Evolutionary conservation across 2,113 vertebrate genomes (phyloP).

Genomic region (Sturnus vulgaris): DNA sequence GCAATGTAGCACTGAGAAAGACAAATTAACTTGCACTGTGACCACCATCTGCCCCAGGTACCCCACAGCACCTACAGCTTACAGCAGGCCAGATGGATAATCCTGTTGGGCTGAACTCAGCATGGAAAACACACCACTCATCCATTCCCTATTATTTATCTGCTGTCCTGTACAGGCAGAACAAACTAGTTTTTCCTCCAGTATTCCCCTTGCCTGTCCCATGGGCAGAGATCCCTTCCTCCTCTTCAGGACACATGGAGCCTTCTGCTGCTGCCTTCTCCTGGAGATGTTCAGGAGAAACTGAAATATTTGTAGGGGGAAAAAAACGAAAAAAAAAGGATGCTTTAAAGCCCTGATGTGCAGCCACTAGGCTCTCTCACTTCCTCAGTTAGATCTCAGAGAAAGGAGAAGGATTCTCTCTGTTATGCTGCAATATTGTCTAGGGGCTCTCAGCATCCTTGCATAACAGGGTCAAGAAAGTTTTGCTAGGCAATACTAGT

Average conservation of each 20-base stretch:
- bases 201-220: neutral
- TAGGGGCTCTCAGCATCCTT: conserved; percentile 22
- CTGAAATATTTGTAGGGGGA: neutral
- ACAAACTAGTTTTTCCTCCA: neutral
- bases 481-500: neutral
- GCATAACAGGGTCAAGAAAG: conserved; percentile 21
- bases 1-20: neutral
- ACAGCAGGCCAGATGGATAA: neutral
- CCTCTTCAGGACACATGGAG: rapidly evolving
- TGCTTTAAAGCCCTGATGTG: neutral
- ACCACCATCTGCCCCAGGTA: neutral
- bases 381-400: conserved; percentile 40
- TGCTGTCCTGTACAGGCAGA: neutral
- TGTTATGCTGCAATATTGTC: conserved; percentile 16
- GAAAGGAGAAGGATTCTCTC: conserved; percentile 34
- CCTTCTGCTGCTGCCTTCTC: neutral
- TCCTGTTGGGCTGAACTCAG: neutral
- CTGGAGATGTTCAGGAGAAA: neutral
- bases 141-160: neutral
- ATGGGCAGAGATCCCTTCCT: neutral
- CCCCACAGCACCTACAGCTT: neutral
- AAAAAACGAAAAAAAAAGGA: too few relatives aligned
- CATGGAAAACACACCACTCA: neutral
- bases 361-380: neutral
- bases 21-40: too few relatives aligned